A percentile compares a stretch with the other conserved stretches of the same genome.
phyloP scores from a whole-genome alignment of 2,797 vertebrate species.

The Columba guinea region DNA sequence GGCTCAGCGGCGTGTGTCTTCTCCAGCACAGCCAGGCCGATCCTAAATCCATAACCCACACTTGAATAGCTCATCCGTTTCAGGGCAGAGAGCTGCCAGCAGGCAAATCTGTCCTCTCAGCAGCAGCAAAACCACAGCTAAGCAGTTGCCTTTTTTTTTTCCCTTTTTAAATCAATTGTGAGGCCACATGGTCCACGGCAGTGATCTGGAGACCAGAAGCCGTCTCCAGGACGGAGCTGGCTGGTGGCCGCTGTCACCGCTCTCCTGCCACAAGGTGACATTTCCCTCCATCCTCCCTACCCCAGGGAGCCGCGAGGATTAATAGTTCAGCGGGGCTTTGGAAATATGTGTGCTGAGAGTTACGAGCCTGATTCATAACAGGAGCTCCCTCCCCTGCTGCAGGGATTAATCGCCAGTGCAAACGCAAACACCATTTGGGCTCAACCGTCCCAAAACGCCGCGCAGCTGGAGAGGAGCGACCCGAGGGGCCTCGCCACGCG shows the following conservation, averaged over 20 bases:
- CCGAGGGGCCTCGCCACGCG: neutral
- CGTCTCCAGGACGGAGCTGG: neutral
- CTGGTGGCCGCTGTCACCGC: neutral
- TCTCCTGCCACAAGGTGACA: constrained; percentile 2
- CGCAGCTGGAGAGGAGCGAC: neutral
- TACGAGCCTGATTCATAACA: constrained; percentile 1
- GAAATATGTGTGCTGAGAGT: constrained; percentile 8
- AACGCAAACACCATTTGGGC: neutral
- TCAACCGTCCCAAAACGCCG: neutral
- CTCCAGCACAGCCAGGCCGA: constrained; percentile 36
- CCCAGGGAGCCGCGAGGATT: constrained; percentile 24
- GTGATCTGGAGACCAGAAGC: neutral
- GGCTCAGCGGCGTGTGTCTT: constrained; percentile 16
- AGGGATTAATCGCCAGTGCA: neutral
- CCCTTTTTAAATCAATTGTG: constrained; percentile 4
- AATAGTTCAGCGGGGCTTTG: constrained; percentile 23
- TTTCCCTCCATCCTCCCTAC: neutral
- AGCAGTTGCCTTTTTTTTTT: neutral
- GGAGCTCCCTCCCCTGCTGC: constrained; percentile 31
- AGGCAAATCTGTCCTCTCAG: constrained; percentile 68
- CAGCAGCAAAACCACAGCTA: constrained; percentile 54
- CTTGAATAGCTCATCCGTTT: constrained; percentile 41
- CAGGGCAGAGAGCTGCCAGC: constrained; percentile 57
- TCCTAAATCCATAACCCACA: constrained; percentile 50
- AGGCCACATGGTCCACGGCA: neutral